Evolutionary conservation across 2,888 invertebrate genomes (phyloP).

Genomic region (Agonum fuliginosum): DNA sequence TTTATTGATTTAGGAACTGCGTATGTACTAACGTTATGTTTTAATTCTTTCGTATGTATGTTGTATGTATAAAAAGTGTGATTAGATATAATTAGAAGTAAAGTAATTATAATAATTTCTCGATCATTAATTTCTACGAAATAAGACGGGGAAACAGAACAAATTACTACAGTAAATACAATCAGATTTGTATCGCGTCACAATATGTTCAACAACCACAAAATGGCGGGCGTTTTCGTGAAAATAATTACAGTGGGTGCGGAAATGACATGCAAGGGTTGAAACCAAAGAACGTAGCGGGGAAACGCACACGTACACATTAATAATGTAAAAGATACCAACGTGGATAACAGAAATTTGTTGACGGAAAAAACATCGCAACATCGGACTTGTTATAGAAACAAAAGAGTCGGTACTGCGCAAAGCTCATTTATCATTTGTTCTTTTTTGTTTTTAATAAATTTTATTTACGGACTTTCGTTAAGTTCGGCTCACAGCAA

Average conservation of each 20-base stretch:
- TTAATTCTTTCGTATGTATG: too few species aligned
- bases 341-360: constrained; percentile 46
- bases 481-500: constrained; percentile 49
- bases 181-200: constrained; percentile 58
- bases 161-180: constrained; percentile 56
- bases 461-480: constrained; percentile 58
- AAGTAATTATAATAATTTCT: constrained; percentile 5
- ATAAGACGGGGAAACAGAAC: constrained; percentile 44
- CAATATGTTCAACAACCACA: constrained; percentile 57
- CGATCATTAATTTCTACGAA: constrained; percentile 20
- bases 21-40: too few species aligned
- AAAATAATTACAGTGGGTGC: constrained; percentile 58
- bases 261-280: constrained; percentile 57
- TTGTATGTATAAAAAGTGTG: too few species aligned
- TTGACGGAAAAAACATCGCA: constrained; percentile 46
- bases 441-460: constrained; percentile 50
- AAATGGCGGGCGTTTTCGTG: constrained; percentile 57
- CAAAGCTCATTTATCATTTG: constrained; percentile 46
- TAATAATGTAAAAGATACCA: constrained; percentile 51
- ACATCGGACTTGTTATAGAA: constrained; percentile 45
- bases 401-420: constrained; percentile 47
- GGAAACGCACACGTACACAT: constrained; percentile 35
- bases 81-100: background rate
- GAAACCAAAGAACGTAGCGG: constrained; percentile 24
- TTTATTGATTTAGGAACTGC: too few species aligned